Percentiles rank a stretch among this genome's conserved stretches.
Evolutionary conservation across 2,113 vertebrate genomes (phyloP).

Genomic region (Esox niger): DNA sequence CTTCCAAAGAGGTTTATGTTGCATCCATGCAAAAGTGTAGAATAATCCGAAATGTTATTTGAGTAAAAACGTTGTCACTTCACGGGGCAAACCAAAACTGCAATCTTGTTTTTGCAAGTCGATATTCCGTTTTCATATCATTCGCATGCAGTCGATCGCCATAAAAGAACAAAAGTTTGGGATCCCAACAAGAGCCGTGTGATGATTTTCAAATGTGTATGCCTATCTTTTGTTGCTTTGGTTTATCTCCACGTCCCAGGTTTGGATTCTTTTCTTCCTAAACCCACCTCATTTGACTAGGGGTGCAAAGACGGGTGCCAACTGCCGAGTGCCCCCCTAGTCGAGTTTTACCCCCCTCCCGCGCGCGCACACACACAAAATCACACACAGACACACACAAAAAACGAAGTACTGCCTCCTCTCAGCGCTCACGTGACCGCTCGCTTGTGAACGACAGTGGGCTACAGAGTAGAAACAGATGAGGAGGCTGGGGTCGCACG

Average conservation of each 20-base stretch:
- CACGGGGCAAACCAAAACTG: conserved; percentile 23
- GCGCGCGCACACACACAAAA: too few species aligned
- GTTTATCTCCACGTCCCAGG: conserved; percentile 64
- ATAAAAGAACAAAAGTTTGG: conserved; percentile 43
- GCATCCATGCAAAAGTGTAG: conserved; percentile 36
- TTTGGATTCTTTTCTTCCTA: conserved; percentile 57
- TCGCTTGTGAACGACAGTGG: conserved; percentile 42
- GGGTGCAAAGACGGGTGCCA: conserved; percentile 67
- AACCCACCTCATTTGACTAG: conserved; percentile 58
- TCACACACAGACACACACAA: too few species aligned
- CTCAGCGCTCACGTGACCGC: conserved; percentile 26
- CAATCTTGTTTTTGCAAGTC: conserved; percentile 39
- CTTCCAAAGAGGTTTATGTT: conserved; percentile 26
- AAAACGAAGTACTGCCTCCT: conserved; percentile 33
- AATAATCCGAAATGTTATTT: conserved; percentile 37
- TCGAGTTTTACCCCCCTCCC: conserved; percentile 28
- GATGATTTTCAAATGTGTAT: conserved; percentile 44
- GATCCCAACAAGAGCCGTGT: conserved; percentile 56
- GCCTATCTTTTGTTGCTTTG: conserved; percentile 33
- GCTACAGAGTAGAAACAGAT: conserved; percentile 68
- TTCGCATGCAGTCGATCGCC: conserved; percentile 36
- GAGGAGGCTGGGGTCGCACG: conserved; percentile 22
- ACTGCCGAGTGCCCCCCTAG: conserved; percentile 54
- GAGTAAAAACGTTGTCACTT: conserved; percentile 41
- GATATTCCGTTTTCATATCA: conserved; percentile 47